Base-by-base conservation (phyloP, 1,140 invertebrate species). In the Drosophila ohnishii region DNA sequence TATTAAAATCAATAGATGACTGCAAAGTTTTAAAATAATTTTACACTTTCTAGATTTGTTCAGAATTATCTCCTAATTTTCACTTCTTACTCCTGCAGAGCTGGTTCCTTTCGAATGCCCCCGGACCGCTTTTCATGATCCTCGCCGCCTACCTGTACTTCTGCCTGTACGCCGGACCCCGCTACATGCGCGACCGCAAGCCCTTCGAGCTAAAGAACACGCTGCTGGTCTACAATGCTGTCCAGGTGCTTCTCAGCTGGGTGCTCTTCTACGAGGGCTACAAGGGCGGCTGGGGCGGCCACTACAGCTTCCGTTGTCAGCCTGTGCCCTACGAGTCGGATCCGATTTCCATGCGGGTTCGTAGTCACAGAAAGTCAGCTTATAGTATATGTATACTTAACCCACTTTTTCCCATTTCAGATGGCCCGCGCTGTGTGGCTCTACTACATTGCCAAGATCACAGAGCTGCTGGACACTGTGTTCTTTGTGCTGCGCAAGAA, bases 401-500 rank as follows among this genome's bases (percentile, higher is more conserved):
- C 2, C 14, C 50, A 16, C 9, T 3, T 25, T 1, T 6, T 3
- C 19, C 56, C 14, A 1, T 88, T 92, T 14, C 59, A 95, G 94
- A 94, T 95, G 94, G 94, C 94, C 4, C 91, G 92, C 28, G 94
- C 93, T 30, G 94, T 94, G 4, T 95, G 94, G 94, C 92, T 94
- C 75, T 95, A 95, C 75, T 95, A 94, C 71, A 92, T 93, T 48
- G 93, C 93, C 47, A 95, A 95, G 88, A 75, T 95, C 6, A 92
- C 93, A 2, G 95, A 95, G 78, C 91, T 96, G 1, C 71, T 95
- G 30, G 95, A 95, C 73, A 96, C 96, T 74, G 91, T 97, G 34
- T 97, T 97, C 92, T 97, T 97, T 90, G 95, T 97, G 6, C 83
- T 97, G 32, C 93, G 96, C n/a, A 97, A 97, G 90, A 96, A 96